phyloP scores from a whole-genome alignment of 2,888 invertebrate genomes.

The Branchellion lobata region DNA sequence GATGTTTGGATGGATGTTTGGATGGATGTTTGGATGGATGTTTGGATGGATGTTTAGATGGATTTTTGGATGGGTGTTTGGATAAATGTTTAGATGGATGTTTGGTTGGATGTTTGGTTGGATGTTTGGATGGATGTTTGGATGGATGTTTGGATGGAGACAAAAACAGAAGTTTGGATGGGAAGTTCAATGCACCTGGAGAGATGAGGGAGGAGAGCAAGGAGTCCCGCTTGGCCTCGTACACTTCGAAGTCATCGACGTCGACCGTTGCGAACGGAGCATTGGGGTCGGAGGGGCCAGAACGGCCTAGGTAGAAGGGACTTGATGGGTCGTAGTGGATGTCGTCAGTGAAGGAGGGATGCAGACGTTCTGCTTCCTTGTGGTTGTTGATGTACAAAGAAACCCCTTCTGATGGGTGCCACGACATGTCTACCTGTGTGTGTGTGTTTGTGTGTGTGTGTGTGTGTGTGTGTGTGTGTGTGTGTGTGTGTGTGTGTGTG shows the following conservation, averaged over 20 bases:
- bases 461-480: no score
- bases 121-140: no score
- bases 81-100: no score
- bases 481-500: no score
- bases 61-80: no score
- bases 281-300: constrained; percentile 2
- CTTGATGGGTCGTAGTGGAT: constrained; percentile 15
- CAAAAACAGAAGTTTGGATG: no score
- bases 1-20: no score
- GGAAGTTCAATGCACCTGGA: constrained; percentile 45
- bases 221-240: constrained; percentile 51
- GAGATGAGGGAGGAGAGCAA: constrained; percentile 48
- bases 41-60: no score
- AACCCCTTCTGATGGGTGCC: constrained; percentile 57
- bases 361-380: constrained; percentile 48
- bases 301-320: constrained; percentile 45
- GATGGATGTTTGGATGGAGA: no score
- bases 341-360: neutral
- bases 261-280: constrained; percentile 21
- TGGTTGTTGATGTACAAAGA: constrained; percentile 56
- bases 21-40: no score
- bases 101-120: no score
- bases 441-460: no score
- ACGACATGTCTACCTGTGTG: constrained; percentile 56
- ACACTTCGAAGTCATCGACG: constrained; percentile 55